Evolutionary conservation across 2,888 invertebrate species (phyloP).

Genomic region (Drosophila yooni): DNA sequence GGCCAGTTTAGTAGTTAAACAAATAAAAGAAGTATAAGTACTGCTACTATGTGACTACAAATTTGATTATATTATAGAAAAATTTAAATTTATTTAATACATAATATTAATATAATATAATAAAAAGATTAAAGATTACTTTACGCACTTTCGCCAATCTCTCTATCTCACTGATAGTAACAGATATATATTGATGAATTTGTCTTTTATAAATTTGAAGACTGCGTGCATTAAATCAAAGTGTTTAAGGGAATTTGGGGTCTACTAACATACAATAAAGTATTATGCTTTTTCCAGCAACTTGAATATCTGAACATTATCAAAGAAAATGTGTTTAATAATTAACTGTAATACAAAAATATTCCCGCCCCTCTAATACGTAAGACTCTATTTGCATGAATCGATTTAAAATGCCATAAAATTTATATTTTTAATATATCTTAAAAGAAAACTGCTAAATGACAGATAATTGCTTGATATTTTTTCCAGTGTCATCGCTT

Average conservation of each 20-base stretch:
- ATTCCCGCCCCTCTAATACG: not conserved
- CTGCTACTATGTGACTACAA: not conserved
- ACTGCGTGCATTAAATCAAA: not conserved
- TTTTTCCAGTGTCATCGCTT: slow-evolving; percentile 23
- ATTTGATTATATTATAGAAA: not conserved
- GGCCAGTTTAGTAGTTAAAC: not conserved
- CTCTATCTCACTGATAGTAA: not conserved
- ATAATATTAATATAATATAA: not conserved
- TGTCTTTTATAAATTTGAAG: not conserved
- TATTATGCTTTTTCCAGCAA: not conserved
- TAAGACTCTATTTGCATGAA: not conserved
- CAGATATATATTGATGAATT: not conserved
- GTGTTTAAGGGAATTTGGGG: too few relatives aligned
- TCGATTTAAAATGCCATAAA: not conserved
- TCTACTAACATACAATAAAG: too few relatives aligned
- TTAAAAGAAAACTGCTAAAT: not conserved
- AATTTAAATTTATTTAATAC: not conserved
- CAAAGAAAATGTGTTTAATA: not conserved
- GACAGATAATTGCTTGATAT: not conserved
- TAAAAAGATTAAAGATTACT: not conserved
- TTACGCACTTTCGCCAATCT: not conserved
- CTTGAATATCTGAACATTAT: too few relatives aligned
- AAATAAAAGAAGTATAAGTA: not conserved
- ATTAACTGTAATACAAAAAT: not conserved
- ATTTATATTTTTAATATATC: not conserved